A percentile compares a stretch with the other conserved stretches of the same genome.
phyloP scores from a whole-genome alignment of 2,113 vertebrate species.

The Dicaeum eximium region DNA sequence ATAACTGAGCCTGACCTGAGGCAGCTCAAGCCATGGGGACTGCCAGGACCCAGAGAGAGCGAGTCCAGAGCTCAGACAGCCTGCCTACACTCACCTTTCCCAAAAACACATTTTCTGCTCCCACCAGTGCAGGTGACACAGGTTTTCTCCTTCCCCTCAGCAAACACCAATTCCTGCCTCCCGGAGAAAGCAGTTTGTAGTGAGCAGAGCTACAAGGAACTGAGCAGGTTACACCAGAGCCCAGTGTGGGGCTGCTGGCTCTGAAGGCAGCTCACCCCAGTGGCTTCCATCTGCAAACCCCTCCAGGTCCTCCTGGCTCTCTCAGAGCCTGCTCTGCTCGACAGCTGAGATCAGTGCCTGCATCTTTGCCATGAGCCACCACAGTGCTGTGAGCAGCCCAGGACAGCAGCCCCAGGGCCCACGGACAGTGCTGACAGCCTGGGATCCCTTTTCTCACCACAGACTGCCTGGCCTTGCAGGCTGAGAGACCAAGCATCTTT shows the following conservation, averaged over 20 bases:
- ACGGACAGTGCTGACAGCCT: accelerated
- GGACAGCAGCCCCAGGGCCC: accelerated
- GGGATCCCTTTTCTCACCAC: not conserved
- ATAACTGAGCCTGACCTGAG: not conserved
- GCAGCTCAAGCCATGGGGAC: not conserved
- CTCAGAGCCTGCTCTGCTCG: not conserved
- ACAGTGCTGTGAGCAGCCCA: not conserved
- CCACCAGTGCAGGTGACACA: not conserved
- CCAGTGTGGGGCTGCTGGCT: not conserved
- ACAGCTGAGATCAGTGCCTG: not conserved
- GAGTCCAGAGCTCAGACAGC: not conserved
- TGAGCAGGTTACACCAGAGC: conserved; percentile 4
- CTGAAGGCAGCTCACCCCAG: not conserved
- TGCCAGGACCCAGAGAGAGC: not conserved
- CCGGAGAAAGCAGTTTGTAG: not conserved
- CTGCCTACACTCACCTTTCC: accelerated
- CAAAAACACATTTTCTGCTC: not conserved
- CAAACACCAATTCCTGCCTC: not conserved
- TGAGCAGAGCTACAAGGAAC: not conserved
- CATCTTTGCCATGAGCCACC: not conserved
- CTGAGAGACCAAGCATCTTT: not conserved
- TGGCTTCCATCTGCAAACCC: conserved; percentile 43
- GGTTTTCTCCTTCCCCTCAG: not conserved
- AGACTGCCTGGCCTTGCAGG: not conserved
- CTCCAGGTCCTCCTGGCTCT: conserved; percentile 13